phyloP scores from a whole-genome alignment of 2,113 vertebrate species.

The Planiliza haematocheilus region DNA sequence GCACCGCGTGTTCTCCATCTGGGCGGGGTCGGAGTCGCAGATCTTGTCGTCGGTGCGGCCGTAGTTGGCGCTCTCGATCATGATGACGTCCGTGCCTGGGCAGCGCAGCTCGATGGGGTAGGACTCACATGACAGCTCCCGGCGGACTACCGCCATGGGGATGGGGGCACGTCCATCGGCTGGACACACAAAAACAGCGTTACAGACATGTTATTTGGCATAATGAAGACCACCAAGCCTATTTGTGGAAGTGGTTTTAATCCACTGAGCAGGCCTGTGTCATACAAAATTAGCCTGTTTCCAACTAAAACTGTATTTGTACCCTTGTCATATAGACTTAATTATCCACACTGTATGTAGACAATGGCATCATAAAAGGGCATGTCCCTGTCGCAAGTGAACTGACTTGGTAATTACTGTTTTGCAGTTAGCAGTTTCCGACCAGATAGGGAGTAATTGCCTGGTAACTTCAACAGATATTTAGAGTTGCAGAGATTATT shows the following conservation, averaged over 20 bases:
- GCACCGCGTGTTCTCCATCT: conserved; percentile 99
- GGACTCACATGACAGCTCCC: conserved; percentile 99
- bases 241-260: conserved; percentile 10
- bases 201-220: not conserved
- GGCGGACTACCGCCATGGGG: conserved; percentile 97
- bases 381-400: conserved; percentile 45
- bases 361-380: conserved; percentile 36
- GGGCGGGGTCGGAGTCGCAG: conserved; percentile 98
- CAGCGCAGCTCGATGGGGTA: conserved; percentile 99
- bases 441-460: conserved; percentile 55
- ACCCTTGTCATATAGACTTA: conserved; percentile 49
- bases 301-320: conserved; percentile 45
- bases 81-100: conserved; percentile 98
- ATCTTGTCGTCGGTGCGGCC: conserved; percentile 99
- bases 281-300: conserved; percentile 40
- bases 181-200: conserved; percentile 67
- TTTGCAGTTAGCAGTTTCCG: conserved; percentile 47
- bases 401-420: conserved; percentile 57
- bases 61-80: conserved; percentile 99
- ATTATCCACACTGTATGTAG: conserved; percentile 55
- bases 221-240: not conserved
- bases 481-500: conserved; percentile 50
- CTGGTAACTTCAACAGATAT: conserved; percentile 47
- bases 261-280: conserved; percentile 25
- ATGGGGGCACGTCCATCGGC: conserved; percentile 94